Evolutionary conservation across 2,888 invertebrate genomes (phyloP), one percentile per base, ranked within the genome.

Genomic region (Hyposoter didymator): DNA sequence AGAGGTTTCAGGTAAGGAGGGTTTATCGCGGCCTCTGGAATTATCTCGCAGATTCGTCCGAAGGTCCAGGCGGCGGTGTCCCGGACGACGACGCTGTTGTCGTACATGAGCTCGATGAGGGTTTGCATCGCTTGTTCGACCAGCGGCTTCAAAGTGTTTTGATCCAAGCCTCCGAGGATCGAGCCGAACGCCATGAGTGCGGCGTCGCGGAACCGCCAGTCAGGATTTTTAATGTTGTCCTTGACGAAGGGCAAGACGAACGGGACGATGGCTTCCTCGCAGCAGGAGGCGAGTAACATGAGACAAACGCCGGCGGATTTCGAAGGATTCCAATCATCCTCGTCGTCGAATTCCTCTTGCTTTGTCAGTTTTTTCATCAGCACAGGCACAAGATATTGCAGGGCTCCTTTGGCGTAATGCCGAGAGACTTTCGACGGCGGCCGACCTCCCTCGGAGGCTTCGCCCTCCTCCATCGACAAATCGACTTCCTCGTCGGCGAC

Each of bases 401-500:
- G 95, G 43, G 99, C 99, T 86, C 99, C 99, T 94, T 99, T 98
- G n/a, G 99, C 99, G 94, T 99, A 99, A 94, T 98, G 98, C 90
- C 98, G 96, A 2, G 99, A 99, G 0, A 98, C 98, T 92, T 98
- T 95, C 32, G 97, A 96, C 28, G 99, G 99, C n/a, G 99, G 97
- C 87, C 98, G 96, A n/a, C 99, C 98, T 93, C 91, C 96, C 94
- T 99, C 99, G 55, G 96, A 96, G 14, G 99, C 99, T 94, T 99
- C 99, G 66, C 97, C 97, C 91, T 98, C 98, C 94, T 99, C 99
- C 93, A 99, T 97, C 1, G 97, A 96, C 88, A 99, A 95, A 94
- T 99, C 99, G 49, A 99, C 98, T 94, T 99, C 99, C 95, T 99
- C 99, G 94, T 99, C 99, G 92, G 99, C 99, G 0, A 99, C 99